Conservation (phyloP, 2,888 invertebrate species). For the Phyllotreta striolata region DNA sequence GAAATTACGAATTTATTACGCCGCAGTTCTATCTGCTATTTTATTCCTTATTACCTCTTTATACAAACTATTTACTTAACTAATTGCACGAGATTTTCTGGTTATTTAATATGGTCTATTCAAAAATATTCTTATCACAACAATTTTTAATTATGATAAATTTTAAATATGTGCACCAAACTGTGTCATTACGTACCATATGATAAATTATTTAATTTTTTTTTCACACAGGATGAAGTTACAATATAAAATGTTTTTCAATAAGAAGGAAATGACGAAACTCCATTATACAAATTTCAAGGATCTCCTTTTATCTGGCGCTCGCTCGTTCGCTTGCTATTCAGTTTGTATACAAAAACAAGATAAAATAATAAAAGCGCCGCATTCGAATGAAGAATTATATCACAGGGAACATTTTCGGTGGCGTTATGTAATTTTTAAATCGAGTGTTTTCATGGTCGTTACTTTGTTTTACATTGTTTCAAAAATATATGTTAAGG, state of each 20-base stretch:
- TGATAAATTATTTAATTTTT: conserved; percentile 56
- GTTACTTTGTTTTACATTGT: neutral
- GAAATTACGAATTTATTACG: conserved; percentile 37
- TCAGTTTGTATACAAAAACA: conserved; percentile 29
- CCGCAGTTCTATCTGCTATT: too few species aligned
- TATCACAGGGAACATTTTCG: conserved; percentile 12
- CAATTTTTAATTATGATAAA: conserved; percentile 37
- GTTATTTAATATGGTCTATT: too few species aligned
- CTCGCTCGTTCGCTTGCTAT: conserved; percentile 35
- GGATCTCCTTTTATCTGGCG: conserved; percentile 44
- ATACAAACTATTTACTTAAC: too few species aligned
- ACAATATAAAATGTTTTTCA: conserved; percentile 54
- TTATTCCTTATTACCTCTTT: too few species aligned
- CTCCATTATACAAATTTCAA: conserved; percentile 47
- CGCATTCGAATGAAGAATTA: conserved; percentile 29
- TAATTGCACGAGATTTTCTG: too few species aligned
- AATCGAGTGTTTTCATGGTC: conserved; percentile 10
- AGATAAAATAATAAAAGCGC: conserved; percentile 32
- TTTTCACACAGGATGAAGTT: conserved; percentile 46
- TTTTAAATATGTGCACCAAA: conserved; percentile 53
- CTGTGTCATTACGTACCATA: conserved; percentile 54
- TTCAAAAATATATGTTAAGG: too few species aligned
- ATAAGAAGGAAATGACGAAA: conserved; percentile 56
- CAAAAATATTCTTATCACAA: neutral
- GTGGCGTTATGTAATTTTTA: conserved; percentile 15